Evolutionary conservation across 2,888 invertebrate species (phyloP).

Genomic region (Caenorhabditis sp.): DNA sequence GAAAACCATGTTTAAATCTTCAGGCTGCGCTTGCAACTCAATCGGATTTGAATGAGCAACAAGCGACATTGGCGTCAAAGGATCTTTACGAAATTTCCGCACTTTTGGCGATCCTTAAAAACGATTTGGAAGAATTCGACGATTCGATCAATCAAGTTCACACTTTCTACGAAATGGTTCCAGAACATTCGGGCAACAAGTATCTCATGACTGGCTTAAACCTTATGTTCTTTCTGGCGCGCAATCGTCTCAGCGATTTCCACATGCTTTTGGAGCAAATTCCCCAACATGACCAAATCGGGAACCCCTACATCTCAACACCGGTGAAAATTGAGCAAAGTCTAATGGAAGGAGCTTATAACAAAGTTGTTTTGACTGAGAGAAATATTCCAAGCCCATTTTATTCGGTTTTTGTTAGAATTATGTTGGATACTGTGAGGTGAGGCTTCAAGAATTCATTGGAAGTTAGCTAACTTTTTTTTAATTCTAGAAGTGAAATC

Average conservation of each 20-base stretch:
- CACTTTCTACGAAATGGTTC: constrained; percentile 89
- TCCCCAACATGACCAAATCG: constrained; percentile 88
- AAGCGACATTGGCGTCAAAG: constrained; percentile 21
- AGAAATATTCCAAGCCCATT: constrained; percentile 94
- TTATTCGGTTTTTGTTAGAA: constrained; percentile 95
- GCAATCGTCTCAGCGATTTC: constrained; percentile 93
- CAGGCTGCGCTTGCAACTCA: constrained; percentile 2
- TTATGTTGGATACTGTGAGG: constrained; percentile 90
- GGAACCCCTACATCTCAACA: constrained; percentile 90
- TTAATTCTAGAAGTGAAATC: constrained; percentile 81
- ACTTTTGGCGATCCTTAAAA: constrained; percentile 89
- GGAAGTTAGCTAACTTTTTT: constrained; percentile 7
- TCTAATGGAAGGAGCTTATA: constrained; percentile 98
- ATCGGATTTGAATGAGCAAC: constrained; percentile 19
- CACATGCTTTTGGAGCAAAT: constrained; percentile 89
- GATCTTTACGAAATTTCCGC: constrained; percentile 94
- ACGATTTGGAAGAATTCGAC: constrained; percentile 94
- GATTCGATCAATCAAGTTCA: constrained; percentile 93
- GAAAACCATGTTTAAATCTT: not conserved
- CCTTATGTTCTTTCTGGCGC: constrained; percentile 86
- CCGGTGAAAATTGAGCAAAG: constrained; percentile 95
- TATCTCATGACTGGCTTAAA: constrained; percentile 93
- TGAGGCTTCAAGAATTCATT: constrained; percentile 42
- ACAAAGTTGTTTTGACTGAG: constrained; percentile 89
- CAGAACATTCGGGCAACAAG: constrained; percentile 85